Evolutionary conservation across 2,113 vertebrate species (phyloP).

Genomic region (Cyanocitta stelleri): DNA sequence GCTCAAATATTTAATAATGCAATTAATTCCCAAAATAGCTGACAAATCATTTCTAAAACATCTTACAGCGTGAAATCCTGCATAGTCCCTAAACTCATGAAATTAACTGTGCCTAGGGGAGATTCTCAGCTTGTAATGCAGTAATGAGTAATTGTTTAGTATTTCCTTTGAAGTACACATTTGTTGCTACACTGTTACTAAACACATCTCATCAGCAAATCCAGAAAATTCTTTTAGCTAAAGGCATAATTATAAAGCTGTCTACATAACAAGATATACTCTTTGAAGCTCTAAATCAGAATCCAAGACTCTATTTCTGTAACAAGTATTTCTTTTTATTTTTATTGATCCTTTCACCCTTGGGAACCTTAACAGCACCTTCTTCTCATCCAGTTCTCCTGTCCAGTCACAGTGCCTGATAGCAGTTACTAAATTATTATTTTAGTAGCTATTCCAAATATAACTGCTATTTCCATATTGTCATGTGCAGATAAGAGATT

Average conservation of each 20-base stretch:
- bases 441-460: not conserved
- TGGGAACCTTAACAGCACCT: not conserved
- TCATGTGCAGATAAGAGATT: not conserved
- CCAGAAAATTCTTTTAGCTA: conserved; percentile 12
- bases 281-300: conserved; percentile 31
- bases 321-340: not conserved
- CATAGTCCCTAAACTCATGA: not conserved
- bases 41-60: conserved; percentile 24
- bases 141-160: conserved; percentile 40
- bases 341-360: not conserved
- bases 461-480: not conserved
- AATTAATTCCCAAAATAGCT: conserved; percentile 25
- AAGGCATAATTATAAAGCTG: conserved; percentile 39
- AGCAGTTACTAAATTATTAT: not conserved
- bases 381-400: not conserved
- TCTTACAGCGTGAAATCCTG: not conserved
- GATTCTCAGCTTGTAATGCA: conserved; percentile 3
- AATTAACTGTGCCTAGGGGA: conserved; percentile 10
- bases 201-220: conserved; percentile 43
- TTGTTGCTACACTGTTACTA: not conserved
- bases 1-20: not conserved
- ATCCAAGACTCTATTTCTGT: not conserved
- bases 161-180: conserved; percentile 47
- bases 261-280: not conserved
- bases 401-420: not conserved